Conservation (phyloP, 1,140 invertebrate species). For the Hirudo medicinalis region DNA sequence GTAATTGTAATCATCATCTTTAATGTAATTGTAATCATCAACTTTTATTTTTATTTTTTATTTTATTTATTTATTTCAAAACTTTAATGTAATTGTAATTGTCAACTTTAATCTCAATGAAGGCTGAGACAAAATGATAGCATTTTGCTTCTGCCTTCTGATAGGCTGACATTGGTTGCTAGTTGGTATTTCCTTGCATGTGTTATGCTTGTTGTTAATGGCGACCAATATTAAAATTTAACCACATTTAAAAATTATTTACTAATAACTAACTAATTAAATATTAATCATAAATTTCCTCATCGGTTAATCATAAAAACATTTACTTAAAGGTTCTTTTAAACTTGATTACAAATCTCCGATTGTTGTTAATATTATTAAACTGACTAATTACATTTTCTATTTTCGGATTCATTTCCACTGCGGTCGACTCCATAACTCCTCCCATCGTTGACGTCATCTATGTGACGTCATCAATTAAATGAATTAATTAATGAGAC, state of each 20-base stretch:
- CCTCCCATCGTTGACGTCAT: too few species aligned
- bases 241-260: not conserved
- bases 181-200: not conserved
- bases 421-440: too few species aligned
- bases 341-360: not conserved
- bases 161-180: too few species aligned
- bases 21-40: not conserved
- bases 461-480: too few species aligned
- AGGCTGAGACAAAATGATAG: too few species aligned
- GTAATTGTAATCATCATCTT: not conserved
- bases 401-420: too few species aligned
- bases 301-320: too few species aligned
- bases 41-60: too few species aligned
- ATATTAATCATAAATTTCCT: not conserved
- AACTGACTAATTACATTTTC: not conserved
- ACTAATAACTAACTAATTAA: not conserved
- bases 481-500: too few species aligned
- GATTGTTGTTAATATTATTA: not conserved
- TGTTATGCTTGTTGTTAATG: not conserved
- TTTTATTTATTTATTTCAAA: not conserved
- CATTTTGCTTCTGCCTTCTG: too few species aligned
- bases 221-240: not conserved
- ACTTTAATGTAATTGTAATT: not conserved
- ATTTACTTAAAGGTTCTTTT: not conserved
- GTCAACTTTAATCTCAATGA: too few species aligned